Conservation (phyloP, 2,888 invertebrate species). For the Spisula solida region DNA sequence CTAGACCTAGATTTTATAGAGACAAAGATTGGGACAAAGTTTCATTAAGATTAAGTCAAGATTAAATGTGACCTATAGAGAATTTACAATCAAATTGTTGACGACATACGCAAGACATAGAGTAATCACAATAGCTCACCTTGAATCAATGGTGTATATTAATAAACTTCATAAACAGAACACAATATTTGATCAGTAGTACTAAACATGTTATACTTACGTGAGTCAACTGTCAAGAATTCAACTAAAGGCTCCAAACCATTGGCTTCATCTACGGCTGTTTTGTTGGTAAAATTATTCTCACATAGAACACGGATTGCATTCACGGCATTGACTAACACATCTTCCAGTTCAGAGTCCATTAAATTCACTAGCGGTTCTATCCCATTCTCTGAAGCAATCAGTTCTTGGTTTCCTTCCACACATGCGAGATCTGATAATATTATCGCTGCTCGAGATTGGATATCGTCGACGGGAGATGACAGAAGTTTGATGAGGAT, state of each 20-base stretch:
- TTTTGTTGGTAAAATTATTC: constrained; percentile 84
- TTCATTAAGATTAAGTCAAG: too few relatives aligned
- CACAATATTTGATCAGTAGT: too few relatives aligned
- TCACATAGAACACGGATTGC: constrained; percentile 86
- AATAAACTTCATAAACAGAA: too few relatives aligned
- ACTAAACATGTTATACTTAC: too few relatives aligned
- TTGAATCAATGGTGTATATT: too few relatives aligned
- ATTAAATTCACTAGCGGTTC: constrained; percentile 84
- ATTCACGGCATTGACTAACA: constrained; percentile 87
- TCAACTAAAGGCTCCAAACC: constrained; percentile 86
- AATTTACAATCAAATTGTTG: too few relatives aligned
- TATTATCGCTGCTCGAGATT: constrained; percentile 86
- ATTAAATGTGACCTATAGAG: too few relatives aligned
- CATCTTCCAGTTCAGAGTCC: constrained; percentile 86
- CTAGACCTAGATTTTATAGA: too few relatives aligned
- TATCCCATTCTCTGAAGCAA: constrained; percentile 84
- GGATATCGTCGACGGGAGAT: constrained; percentile 86
- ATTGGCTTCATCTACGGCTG: constrained; percentile 82
- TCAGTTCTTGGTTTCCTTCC: constrained; percentile 83
- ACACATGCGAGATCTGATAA: constrained; percentile 86
- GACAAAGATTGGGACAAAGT: too few relatives aligned
- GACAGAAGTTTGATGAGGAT: constrained; percentile 85
- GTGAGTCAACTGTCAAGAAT: constrained; percentile 86
- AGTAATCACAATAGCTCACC: too few relatives aligned
- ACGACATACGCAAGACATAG: too few relatives aligned